Evolutionary conservation across 2,113 vertebrate genomes (phyloP).

Genomic region (Etheostoma spectabile): DNA sequence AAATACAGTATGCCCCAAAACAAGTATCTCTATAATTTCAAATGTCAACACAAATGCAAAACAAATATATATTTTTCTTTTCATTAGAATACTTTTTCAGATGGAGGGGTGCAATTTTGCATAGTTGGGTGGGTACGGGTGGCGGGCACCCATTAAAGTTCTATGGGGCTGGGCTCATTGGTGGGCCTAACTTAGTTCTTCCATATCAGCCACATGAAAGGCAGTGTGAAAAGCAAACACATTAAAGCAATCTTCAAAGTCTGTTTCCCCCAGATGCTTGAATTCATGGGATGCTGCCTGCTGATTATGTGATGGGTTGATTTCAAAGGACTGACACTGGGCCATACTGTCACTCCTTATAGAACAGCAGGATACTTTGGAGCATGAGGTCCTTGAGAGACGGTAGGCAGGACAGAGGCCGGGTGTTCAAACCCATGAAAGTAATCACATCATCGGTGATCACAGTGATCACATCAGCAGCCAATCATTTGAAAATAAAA

Average conservation of each 20-base stretch:
- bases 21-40: too few relatives aligned
- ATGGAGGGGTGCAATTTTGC: not conserved
- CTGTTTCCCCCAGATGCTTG: constrained; percentile 24
- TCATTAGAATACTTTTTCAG: not conserved
- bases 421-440: constrained; percentile 12
- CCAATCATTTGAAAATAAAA: constrained; percentile 15
- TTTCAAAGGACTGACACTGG: constrained; percentile 54
- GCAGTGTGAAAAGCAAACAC: constrained; percentile 28
- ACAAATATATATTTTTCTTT: not conserved
- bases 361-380: constrained; percentile 22
- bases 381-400: constrained; percentile 7
- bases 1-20: not conserved
- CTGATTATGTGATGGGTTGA: constrained; percentile 52
- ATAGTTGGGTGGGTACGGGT: not conserved
- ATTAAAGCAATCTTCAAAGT: constrained; percentile 61
- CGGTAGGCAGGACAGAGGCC: constrained; percentile 16
- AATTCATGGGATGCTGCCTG: constrained; percentile 46
- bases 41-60: too few relatives aligned
- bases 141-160: not conserved
- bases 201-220: constrained; percentile 60
- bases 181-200: constrained; percentile 24
- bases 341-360: constrained; percentile 26
- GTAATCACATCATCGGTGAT: not conserved
- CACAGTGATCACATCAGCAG: constrained; percentile 1
- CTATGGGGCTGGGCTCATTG: not conserved